phyloP scores from a whole-genome alignment of 92 coral and sea anemone genomes.

The Meandrina meandrites region DNA sequence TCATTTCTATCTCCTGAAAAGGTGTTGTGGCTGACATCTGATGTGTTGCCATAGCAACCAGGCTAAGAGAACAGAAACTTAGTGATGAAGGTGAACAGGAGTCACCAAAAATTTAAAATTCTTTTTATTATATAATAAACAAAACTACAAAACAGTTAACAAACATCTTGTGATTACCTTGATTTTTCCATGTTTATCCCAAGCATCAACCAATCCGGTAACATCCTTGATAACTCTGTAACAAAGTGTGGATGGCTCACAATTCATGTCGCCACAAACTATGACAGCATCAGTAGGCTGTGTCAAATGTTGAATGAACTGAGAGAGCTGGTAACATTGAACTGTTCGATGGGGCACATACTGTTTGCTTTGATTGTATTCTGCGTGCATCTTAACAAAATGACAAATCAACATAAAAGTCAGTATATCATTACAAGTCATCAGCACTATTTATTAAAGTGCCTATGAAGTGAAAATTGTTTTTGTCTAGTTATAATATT shows the following conservation, averaged over 20 bases:
- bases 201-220: conserved; percentile 82
- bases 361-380: conserved; percentile 64
- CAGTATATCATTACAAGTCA: background rate
- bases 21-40: conserved; percentile 82
- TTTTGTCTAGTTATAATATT: no score
- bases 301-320: conserved; percentile 82
- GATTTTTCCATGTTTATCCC: conserved; percentile 67
- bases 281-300: conserved; percentile 78
- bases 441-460: no score
- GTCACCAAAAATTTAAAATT: no score
- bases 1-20: conserved; percentile 41
- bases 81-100: background rate
- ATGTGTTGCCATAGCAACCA: conserved; percentile 87
- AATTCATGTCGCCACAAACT: conserved; percentile 95
- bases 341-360: conserved; percentile 82
- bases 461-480: no score
- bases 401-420: background rate
- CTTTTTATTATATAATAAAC: no score
- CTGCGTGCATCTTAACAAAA: conserved; percentile 80
- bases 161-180: conserved; percentile 12
- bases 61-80: conserved; percentile 30
- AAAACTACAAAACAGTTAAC: no score
- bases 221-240: conserved; percentile 76
- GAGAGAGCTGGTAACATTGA: conserved; percentile 90
- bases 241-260: conserved; percentile 82